These are phyloP conservation scores for Teinopalpus imperialis DNA, from an alignment of 2,888 invertebrate species.

Conservation along the genomic window DNA sequence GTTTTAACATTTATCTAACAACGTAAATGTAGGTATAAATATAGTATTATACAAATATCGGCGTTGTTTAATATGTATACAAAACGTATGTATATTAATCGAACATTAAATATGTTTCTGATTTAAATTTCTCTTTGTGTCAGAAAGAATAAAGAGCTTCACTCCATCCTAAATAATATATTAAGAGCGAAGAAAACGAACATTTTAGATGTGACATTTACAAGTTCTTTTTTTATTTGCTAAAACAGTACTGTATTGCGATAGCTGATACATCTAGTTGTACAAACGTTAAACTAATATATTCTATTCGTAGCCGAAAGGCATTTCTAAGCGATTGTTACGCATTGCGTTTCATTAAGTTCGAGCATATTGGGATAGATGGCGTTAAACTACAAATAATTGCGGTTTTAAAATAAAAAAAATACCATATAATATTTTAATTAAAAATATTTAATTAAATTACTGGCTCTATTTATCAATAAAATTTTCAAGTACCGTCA, in stretches of 20 bases:
- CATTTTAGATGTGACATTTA: neutral
- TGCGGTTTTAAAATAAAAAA: neutral
- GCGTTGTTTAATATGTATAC: no score
- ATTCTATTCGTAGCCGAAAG: neutral
- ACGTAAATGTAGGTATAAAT: no score
- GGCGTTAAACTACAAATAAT: constrained; percentile 11
- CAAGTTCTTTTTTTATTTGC: no score
- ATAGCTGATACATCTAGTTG: constrained; percentile 19
- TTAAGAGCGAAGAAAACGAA: constrained; percentile 3
- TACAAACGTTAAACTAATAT: constrained; percentile 12
- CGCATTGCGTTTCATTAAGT: constrained; percentile 11
- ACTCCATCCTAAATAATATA: constrained; percentile 1
- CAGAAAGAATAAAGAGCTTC: neutral
- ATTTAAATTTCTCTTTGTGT: constrained; percentile 8
- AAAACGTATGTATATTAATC: neutral
- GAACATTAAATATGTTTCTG: neutral
- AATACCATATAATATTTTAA: no score
- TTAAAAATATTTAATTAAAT: no score
- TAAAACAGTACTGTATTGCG: neutral
- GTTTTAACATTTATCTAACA: no score
- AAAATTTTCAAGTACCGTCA: no score
- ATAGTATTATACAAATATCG: no score
- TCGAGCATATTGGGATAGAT: neutral
- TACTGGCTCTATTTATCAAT: no score
- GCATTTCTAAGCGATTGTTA: neutral